phyloP scores from a whole-genome alignment of 2,797 vertebrate genomes.

The Steatocranus sp. region DNA sequence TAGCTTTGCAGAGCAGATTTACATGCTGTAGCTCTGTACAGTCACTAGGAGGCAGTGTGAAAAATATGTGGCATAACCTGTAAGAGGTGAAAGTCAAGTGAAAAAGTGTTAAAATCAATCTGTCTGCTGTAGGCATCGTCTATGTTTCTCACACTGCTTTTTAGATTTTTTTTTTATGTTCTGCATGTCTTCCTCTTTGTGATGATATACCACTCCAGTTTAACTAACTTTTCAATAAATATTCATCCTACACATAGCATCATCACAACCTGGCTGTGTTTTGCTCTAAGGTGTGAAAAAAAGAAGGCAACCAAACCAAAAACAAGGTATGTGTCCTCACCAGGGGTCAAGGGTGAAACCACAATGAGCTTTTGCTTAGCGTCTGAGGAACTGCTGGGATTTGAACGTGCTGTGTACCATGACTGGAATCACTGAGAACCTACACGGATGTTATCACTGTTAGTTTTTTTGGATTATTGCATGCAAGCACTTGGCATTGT shows the following conservation, averaged over 20 bases:
- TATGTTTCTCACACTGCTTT: background rate
- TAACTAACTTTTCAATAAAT: fast-evolving
- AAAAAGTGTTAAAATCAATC: background rate
- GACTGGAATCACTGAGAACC: background rate
- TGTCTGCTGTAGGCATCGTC: background rate
- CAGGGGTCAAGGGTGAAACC: background rate
- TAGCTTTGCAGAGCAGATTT: background rate
- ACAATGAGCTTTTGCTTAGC: background rate
- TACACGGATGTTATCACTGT: background rate
- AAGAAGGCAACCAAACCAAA: background rate
- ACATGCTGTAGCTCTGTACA: background rate
- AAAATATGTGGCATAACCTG: background rate
- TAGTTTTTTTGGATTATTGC: background rate
- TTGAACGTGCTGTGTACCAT: background rate
- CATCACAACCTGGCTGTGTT: background rate
- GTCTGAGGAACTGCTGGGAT: background rate
- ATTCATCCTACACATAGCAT: background rate
- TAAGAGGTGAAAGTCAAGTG: background rate
- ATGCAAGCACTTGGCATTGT: background rate
- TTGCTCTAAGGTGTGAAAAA: background rate
- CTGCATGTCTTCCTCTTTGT: background rate
- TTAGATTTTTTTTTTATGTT: background rate
- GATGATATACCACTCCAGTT: background rate
- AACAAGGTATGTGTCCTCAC: background rate
- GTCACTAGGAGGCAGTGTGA: background rate